A percentile compares a stretch with the other conserved stretches of the same genome.
Evolutionary conservation across 2,113 vertebrate species (phyloP).

Genomic region (Ailurus styani): DNA sequence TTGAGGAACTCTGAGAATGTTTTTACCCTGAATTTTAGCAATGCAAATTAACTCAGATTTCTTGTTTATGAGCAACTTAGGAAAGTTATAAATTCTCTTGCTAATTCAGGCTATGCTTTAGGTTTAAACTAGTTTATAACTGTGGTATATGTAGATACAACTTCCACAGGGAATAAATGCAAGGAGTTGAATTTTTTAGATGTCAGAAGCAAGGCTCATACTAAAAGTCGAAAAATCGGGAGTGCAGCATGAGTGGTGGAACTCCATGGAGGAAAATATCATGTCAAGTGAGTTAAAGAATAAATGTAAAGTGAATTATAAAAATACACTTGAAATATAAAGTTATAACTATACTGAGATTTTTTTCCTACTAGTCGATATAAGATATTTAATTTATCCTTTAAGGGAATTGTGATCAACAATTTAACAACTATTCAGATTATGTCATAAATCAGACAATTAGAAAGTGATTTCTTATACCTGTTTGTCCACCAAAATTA

Average conservation of each 20-base stretch:
- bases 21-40: not conserved
- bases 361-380: not conserved
- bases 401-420: not conserved
- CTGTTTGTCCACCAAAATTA: not conserved
- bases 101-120: not conserved
- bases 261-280: not conserved
- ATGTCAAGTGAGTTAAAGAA: not conserved
- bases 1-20: not conserved
- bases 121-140: not conserved
- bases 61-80: not conserved
- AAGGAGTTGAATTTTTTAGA: not conserved
- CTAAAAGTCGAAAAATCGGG: not conserved
- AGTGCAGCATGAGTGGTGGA: not conserved
- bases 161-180: not conserved
- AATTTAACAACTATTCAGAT: not conserved
- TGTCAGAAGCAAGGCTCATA: not conserved
- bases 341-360: not conserved
- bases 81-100: not conserved
- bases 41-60: not conserved
- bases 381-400: not conserved
- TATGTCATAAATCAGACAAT: not conserved
- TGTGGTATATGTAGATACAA: not conserved
- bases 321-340: not conserved
- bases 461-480: not conserved
- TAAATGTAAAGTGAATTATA: not conserved